Evolutionary conservation across 2,888 invertebrate genomes (phyloP).

Genomic region (Carcina quercana): DNA sequence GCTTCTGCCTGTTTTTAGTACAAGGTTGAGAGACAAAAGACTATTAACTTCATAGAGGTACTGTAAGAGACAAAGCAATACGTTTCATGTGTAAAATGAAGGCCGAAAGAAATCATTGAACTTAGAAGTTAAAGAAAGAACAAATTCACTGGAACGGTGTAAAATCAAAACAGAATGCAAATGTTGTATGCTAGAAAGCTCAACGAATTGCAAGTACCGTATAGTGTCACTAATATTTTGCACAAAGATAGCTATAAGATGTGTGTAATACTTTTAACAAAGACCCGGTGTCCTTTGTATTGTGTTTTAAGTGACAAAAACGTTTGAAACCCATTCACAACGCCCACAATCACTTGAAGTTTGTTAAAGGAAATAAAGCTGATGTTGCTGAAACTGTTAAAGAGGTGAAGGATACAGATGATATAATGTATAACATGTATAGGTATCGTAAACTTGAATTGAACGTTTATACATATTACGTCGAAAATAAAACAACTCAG

Average conservation of each 20-base stretch:
- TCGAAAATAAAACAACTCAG: no score
- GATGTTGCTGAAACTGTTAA: conserved; percentile 14
- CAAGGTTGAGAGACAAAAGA: no score
- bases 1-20: no score
- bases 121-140: no score
- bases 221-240: conserved; percentile 23
- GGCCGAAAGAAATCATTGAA: no score
- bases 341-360: conserved; percentile 24
- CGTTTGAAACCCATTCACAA: conserved; percentile 19
- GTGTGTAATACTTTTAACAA: conserved; percentile 20
- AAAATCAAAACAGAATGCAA: neutral
- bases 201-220: conserved; percentile 14
- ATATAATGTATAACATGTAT: no score
- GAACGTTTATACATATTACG: no score
- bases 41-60: no score
- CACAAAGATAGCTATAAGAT: conserved; percentile 17
- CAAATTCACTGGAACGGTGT: no score
- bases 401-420: conserved; percentile 22
- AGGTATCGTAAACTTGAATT: no score
- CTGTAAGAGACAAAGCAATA: no score
- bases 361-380: conserved; percentile 15
- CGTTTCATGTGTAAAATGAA: no score
- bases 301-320: conserved; percentile 19
- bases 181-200: neutral
- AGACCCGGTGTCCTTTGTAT: conserved; percentile 22